Evolutionary conservation across 2,113 vertebrate species (phyloP).

Genomic region (Physeter macrocephalus): DNA sequence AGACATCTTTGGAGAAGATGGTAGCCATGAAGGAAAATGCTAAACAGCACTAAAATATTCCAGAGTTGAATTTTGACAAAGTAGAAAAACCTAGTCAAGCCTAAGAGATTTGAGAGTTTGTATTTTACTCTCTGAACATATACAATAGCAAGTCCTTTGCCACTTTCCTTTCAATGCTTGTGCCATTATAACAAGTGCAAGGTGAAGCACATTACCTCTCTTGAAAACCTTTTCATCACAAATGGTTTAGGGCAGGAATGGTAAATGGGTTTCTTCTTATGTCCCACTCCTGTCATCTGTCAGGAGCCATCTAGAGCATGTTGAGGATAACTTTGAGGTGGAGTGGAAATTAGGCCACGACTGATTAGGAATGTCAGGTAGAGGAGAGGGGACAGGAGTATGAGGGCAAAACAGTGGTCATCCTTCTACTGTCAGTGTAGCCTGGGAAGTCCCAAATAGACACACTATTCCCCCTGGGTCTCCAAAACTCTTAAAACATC

Average conservation of each 20-base stretch:
- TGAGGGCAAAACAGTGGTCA: not conserved
- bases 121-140: not conserved
- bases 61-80: not conserved
- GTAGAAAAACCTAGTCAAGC: not conserved
- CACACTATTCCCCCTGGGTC: accelerated
- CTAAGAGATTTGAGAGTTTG: not conserved
- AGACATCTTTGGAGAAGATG: not conserved
- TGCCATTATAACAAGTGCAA: not conserved
- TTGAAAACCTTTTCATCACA: not conserved
- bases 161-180: not conserved
- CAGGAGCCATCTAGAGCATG: not conserved
- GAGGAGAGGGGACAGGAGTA: not conserved
- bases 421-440: too few relatives aligned
- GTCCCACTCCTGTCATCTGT: not conserved
- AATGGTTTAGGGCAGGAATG: not conserved
- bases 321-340: not conserved
- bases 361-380: too few relatives aligned
- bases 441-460: not conserved
- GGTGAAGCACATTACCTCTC: not conserved
- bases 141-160: not conserved
- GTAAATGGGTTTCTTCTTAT: not conserved
- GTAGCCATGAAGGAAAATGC: not conserved
- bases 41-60: not conserved
- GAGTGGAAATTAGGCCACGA: not conserved
- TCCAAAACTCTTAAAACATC: not conserved